Conservation (phyloP, 2,888 invertebrate species). For the Gisinianus flammeolus region DNA sequence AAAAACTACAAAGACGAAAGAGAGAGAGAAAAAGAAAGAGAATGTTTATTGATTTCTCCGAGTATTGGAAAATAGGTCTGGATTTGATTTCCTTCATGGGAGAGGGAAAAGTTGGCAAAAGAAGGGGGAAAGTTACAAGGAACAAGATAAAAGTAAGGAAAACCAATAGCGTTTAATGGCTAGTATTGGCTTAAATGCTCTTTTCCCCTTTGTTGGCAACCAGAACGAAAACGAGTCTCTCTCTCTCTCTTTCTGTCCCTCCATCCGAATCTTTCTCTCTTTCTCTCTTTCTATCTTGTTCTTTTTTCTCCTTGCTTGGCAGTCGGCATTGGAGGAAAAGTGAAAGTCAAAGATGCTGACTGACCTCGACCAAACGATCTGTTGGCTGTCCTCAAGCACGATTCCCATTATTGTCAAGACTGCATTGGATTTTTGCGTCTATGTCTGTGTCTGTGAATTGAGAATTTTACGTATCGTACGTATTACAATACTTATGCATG, state of each 20-base stretch:
- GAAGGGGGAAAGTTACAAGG: background rate
- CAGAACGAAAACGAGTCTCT: too few relatives aligned
- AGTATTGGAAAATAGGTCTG: background rate
- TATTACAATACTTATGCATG: too few relatives aligned
- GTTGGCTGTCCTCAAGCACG: too few relatives aligned
- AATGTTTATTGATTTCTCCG: background rate
- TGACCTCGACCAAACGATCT: too few relatives aligned
- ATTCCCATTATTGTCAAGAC: background rate
- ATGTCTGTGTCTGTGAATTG: too few relatives aligned
- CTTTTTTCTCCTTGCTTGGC: background rate
- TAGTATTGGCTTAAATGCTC: slow-evolving; percentile 7
- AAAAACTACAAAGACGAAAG: background rate
- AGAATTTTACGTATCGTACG: too few relatives aligned
- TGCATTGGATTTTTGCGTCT: background rate
- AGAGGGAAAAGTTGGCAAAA: background rate
- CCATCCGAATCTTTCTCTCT: background rate
- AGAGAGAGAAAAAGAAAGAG: background rate
- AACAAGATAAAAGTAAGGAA: background rate
- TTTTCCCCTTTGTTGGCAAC: background rate
- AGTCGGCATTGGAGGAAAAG: background rate
- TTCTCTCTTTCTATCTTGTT: background rate
- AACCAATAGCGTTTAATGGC: slow-evolving; percentile 14
- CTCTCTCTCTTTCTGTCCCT: background rate
- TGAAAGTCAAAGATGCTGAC: background rate
- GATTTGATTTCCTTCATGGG: background rate